Conservation (phyloP, 2,888 invertebrate species). For the Agrochola litura region DNA sequence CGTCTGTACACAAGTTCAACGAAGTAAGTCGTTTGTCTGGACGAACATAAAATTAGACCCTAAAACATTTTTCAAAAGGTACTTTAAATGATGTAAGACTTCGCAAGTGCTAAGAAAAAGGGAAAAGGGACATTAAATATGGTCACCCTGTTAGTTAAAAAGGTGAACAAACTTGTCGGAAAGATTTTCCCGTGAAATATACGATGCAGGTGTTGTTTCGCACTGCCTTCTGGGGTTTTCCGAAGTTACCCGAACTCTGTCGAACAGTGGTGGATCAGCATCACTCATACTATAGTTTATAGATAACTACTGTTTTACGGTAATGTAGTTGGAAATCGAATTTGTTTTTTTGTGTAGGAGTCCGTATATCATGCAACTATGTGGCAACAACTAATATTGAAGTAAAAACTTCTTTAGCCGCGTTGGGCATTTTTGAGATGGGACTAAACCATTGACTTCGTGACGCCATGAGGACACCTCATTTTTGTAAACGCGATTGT, state of each 20-base stretch:
- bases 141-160: conserved; percentile 45
- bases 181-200: conserved; percentile 51
- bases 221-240: conserved; percentile 18
- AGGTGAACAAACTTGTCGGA: conserved; percentile 44
- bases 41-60: conserved; percentile 5
- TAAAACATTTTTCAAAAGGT: conserved; percentile 4
- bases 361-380: too few species aligned
- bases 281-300: background rate
- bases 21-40: background rate
- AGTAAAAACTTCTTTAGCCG: too few species aligned
- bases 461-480: too few species aligned
- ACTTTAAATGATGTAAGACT: conserved; percentile 26
- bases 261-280: conserved; percentile 12
- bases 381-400: too few species aligned
- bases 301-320: background rate
- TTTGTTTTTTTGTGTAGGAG: background rate
- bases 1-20: background rate
- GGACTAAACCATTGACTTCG: too few species aligned
- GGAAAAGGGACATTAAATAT: conserved; percentile 10
- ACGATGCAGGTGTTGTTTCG: conserved; percentile 53
- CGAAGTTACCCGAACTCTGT: conserved; percentile 30
- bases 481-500: too few species aligned
- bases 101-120: conserved; percentile 1
- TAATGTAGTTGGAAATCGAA: background rate
- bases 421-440: too few species aligned